Percentiles rank a stretch among this genome's conserved stretches.
phyloP scores from a whole-genome alignment of 2,113 vertebrate species.

The Zootoca vivipara region DNA sequence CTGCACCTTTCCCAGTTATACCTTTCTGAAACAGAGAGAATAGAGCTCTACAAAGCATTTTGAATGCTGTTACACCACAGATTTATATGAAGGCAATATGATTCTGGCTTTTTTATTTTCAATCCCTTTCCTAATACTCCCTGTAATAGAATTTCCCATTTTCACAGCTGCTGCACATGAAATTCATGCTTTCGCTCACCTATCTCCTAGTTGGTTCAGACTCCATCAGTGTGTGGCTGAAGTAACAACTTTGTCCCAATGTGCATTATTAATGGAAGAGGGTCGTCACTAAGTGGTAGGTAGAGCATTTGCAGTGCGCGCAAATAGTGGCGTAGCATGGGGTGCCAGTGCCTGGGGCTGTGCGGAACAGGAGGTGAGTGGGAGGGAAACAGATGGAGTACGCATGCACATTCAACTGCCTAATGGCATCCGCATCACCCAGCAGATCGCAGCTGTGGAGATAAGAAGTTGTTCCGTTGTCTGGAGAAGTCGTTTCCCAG shows the following conservation, averaged over 20 bases:
- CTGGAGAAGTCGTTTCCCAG: too few species aligned
- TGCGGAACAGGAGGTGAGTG: too few species aligned
- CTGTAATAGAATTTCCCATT: neutral
- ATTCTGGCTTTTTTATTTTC: neutral
- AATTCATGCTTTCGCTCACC: neutral
- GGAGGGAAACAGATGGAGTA: too few species aligned
- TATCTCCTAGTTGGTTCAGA: neutral
- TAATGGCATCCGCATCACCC: too few species aligned
- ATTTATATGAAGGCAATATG: neutral
- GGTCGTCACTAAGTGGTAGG: too few species aligned
- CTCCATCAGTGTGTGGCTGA: too few species aligned
- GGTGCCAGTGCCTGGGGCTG: too few species aligned
- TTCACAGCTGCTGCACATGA: neutral
- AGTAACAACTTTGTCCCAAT: neutral
- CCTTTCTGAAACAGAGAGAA: neutral
- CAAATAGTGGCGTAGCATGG: too few species aligned
- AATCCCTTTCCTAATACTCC: neutral
- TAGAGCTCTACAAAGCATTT: neutral
- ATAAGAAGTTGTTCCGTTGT: too few species aligned
- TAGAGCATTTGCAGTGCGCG: too few species aligned
- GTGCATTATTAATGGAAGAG: neutral
- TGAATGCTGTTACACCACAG: neutral
- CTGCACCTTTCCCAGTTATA: neutral
- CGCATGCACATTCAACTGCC: too few species aligned
- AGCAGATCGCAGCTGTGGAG: too few species aligned